Evolutionary conservation across 2,797 vertebrate genomes (phyloP), one percentile per base, ranked within the genome.

Genomic region (Argyrosomus regius): DNA sequence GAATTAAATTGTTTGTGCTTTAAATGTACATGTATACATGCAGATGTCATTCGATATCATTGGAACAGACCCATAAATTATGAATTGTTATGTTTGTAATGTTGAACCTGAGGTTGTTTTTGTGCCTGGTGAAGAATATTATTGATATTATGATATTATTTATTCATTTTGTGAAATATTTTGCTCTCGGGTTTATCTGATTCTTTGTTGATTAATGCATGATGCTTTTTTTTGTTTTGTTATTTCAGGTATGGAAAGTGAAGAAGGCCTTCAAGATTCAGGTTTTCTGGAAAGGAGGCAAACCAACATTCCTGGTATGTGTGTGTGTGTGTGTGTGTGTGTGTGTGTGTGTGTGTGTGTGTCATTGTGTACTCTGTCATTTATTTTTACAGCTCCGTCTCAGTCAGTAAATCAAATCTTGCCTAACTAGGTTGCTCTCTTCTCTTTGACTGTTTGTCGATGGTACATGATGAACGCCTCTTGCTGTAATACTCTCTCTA

Each of bases 261-360:
- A 99, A 99, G 91, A 99, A 99, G 86, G 98, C 98, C 10, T 94
- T 99, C 78, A 99, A 99, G 92, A 98, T 99, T 90, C 96, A 96
- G 22, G 65, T 99, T 66, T 84, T 87, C 9, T 99, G 97, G 97
- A 96, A 95, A 83, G 96, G 96, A 82, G 85, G 96, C 57, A 95
- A 88, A 77, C 98, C 98, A 26, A 84, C 79, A 70, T 92, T 96
- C 81, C 78, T 93, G 92, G 96, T 96, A 76, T 4, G 93, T 67
- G 31, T 77, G 16, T 56, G 22, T 41, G 45, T 26, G 16, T 41
- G 3, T 75, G 13, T 41, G 4, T 54, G 26, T 18, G 0, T n/a
- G 62, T 26, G 59, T 43, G 35, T 24, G 56, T 60, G 24, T 39
- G 35, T 39, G 35, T 39, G 35, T 39, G 35, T 39, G 35, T 39